Percentiles rank a stretch among this genome's conserved stretches.
phyloP scores from a whole-genome alignment of 2,888 invertebrate species.

The Synanthedon formicaeformis region DNA sequence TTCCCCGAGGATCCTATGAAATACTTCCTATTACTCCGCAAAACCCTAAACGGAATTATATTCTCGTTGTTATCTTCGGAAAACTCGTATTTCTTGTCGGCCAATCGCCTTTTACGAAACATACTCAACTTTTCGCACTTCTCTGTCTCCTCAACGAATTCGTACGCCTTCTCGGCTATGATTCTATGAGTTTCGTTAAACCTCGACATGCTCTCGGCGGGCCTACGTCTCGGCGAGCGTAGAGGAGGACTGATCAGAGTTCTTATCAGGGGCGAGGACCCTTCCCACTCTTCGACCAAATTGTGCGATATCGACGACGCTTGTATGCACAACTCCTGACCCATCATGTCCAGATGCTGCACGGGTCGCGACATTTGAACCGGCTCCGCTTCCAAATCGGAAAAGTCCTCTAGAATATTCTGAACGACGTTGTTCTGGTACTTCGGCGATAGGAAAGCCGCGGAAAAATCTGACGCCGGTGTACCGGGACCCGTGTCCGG shows the following conservation, averaged over 20 bases:
- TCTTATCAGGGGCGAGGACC: slow-evolving; percentile 58
- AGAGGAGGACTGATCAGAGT: slow-evolving; percentile 61
- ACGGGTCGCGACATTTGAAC: slow-evolving; percentile 53
- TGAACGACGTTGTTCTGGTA: slow-evolving; percentile 70
- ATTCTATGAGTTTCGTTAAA: slow-evolving; percentile 66
- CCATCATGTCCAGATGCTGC: slow-evolving; percentile 55
- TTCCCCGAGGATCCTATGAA: slow-evolving; percentile 53
- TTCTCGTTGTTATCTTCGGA: slow-evolving; percentile 81
- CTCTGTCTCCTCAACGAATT: slow-evolving; percentile 86
- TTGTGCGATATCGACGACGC: slow-evolving; percentile 58
- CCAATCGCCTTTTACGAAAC: slow-evolving; percentile 84
- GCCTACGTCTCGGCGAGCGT: slow-evolving; percentile 53
- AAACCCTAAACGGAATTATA: slow-evolving; percentile 74
- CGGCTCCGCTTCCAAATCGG: slow-evolving; percentile 71
- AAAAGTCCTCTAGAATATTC: slow-evolving; percentile 73
- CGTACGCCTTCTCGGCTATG: slow-evolving; percentile 81
- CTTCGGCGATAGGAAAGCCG: slow-evolving; percentile 61
- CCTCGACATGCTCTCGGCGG: slow-evolving; percentile 64
- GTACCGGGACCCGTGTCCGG: slow-evolving; percentile 42
- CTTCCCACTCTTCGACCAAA: slow-evolving; percentile 66
- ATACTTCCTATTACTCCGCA: slow-evolving; percentile 67
- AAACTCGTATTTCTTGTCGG: slow-evolving; percentile 93
- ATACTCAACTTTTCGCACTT: slow-evolving; percentile 89
- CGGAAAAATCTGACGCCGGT: slow-evolving; percentile 49
- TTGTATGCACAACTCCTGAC: slow-evolving; percentile 59